Percentiles rank a stretch among this genome's conserved stretches.
These are phyloP conservation scores for Diachasma alloeum DNA, from an alignment of 1,140 invertebrate species.

Conservation along the genomic window DNA sequence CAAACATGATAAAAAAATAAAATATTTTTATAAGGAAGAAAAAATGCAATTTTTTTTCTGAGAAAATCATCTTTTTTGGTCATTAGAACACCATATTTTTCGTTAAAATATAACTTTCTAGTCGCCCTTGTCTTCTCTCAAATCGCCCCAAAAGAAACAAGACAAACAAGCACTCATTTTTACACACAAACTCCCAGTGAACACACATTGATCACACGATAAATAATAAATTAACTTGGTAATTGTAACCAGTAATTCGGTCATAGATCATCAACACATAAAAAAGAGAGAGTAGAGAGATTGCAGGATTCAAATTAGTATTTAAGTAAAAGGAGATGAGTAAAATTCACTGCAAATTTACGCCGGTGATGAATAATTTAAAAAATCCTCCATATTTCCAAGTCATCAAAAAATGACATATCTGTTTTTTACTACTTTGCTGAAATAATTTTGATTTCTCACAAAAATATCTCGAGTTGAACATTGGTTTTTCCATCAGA, in stretches of 20 bases:
- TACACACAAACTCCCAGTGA: background rate
- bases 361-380: too few relatives aligned
- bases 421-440: too few relatives aligned
- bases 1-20: slow-evolving; percentile 32
- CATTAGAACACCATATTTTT: background rate
- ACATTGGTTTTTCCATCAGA: too few relatives aligned
- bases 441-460: too few relatives aligned
- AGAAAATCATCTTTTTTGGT: slow-evolving; percentile 7
- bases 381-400: too few relatives aligned
- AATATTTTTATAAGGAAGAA: slow-evolving; percentile 10
- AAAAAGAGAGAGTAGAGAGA: background rate
- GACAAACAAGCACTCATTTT: background rate
- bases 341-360: too few relatives aligned
- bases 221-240: background rate
- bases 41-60: slow-evolving; percentile 17
- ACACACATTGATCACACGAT: background rate
- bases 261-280: background rate
- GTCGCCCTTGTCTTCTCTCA: background rate
- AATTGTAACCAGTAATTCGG: background rate
- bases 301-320: background rate
- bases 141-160: background rate
- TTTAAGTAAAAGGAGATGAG: too few relatives aligned
- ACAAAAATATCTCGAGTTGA: too few relatives aligned
- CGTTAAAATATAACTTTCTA: background rate
- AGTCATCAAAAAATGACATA: too few relatives aligned